phyloP scores from a whole-genome alignment of 2,113 vertebrate genomes.

The Dromaius novaehollandiae region DNA sequence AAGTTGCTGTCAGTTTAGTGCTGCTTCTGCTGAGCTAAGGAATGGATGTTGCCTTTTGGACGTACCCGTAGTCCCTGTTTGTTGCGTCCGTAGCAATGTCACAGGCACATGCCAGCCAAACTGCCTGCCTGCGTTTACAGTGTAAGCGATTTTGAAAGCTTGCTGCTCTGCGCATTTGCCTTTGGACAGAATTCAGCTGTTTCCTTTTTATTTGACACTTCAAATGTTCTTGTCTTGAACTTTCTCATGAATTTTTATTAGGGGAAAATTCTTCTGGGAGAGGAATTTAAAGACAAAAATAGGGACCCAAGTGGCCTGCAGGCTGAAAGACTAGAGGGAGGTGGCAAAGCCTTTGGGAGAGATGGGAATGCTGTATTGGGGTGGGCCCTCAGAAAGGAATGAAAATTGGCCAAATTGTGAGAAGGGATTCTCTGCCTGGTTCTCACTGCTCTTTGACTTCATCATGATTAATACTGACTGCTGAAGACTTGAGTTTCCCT shows the following conservation, averaged over 20 bases:
- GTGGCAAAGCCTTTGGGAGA: not conserved
- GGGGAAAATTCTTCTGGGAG: not conserved
- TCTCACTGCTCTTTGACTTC: not conserved
- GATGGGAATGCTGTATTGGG: not conserved
- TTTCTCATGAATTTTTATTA: constrained; percentile 52
- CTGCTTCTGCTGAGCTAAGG: not conserved
- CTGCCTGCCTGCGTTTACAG: not conserved
- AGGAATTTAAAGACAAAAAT: constrained; percentile 30
- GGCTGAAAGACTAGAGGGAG: not conserved
- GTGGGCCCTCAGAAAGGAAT: not conserved
- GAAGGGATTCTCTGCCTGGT: not conserved
- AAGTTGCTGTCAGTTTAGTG: not conserved
- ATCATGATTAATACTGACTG: not conserved
- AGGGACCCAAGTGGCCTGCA: not conserved
- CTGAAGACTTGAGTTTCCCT: not conserved
- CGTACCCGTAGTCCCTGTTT: not conserved
- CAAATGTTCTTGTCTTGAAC: constrained; percentile 11
- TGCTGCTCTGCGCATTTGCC: not conserved
- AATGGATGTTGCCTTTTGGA: not conserved
- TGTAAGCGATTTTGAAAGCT: constrained; percentile 22
- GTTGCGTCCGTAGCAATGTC: not conserved
- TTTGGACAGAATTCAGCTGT: constrained; percentile 28
- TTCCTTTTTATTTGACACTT: constrained; percentile 10
- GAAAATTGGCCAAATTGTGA: not conserved
- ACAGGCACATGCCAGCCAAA: not conserved